Evolutionary conservation across 2,113 vertebrate species (phyloP).

Genomic region (Ginglymostoma cirratum): DNA sequence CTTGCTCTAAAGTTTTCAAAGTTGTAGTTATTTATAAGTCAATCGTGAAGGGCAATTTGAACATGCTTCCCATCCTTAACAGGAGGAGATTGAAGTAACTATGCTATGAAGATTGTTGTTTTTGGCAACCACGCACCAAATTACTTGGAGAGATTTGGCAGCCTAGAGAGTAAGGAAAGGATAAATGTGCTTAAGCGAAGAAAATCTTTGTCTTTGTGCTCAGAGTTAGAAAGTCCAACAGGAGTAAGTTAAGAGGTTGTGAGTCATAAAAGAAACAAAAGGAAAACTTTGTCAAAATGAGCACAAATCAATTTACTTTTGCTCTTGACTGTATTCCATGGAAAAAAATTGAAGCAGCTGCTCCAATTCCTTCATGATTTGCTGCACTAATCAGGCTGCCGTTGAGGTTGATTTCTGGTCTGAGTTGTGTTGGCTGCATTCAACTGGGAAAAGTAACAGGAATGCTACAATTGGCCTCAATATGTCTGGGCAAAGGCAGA

Average conservation of each 20-base stretch:
- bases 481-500: background rate
- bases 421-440: background rate
- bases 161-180: background rate
- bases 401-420: background rate
- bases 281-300: background rate
- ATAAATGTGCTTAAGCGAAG: background rate
- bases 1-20: background rate
- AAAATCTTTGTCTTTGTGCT: background rate
- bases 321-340: background rate
- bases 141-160: background rate
- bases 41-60: background rate
- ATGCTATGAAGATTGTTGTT: background rate
- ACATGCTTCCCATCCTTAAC: background rate
- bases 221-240: background rate
- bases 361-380: background rate
- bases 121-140: background rate
- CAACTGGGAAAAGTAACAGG: background rate
- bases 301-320: background rate
- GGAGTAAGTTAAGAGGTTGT: background rate
- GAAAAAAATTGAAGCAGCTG: background rate
- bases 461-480: background rate
- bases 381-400: background rate
- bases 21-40: background rate
- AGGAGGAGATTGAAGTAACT: background rate
- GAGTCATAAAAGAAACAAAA: background rate